Evolutionary conservation across 2,888 invertebrate genomes (phyloP), one percentile per base, ranked within the genome.

Genomic region (Cecidostiba fungosa): DNA sequence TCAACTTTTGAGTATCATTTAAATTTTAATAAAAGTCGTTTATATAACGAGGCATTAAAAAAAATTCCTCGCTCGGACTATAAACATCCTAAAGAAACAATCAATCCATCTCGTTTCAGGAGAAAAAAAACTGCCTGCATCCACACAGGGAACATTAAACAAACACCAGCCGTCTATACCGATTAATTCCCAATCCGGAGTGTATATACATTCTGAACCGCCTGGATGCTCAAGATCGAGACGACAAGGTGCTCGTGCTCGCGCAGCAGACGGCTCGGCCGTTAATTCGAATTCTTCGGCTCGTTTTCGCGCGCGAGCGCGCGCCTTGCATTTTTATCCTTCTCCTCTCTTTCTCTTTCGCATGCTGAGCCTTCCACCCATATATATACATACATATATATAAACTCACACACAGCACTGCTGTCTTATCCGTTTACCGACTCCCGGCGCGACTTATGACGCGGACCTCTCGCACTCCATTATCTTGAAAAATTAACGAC

Each of bases 211-310:
- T 72, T 23, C 39, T n/a, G 72, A 39, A 36, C 36, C 36, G 36
- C 70, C 36, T 66, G n/a, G n/a, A n/a, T n/a, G 70, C 36, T 36
- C 70, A 39, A 72, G 72, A 39, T 66, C 66, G 43, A 47, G 36
- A 23, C 36, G 36, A 23, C 36, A 73, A 72, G 70, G 54, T 73
- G 73, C 23, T 16, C 59, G 50, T 50, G 72, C 36, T n/a, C 70
- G 14, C 26, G 29, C 26, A 74, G 43, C 32, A 66, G 54, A 59
- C 69, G 43, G 43, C 26, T n/a, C 50, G 66, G 84, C 78, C 84
- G 84, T 84, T 86, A 84, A 86, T 86, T 84, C 82, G 84, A 82
- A 84, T 84, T 84, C 84, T 82, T 79, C 78, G 72, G 80, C 83
- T 83, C 83, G 83, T 86, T 82, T 82, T 86, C 86, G 79, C 80